Conservation (phyloP, 23 tunicate species). For the Phallusia fumigata region DNA sequence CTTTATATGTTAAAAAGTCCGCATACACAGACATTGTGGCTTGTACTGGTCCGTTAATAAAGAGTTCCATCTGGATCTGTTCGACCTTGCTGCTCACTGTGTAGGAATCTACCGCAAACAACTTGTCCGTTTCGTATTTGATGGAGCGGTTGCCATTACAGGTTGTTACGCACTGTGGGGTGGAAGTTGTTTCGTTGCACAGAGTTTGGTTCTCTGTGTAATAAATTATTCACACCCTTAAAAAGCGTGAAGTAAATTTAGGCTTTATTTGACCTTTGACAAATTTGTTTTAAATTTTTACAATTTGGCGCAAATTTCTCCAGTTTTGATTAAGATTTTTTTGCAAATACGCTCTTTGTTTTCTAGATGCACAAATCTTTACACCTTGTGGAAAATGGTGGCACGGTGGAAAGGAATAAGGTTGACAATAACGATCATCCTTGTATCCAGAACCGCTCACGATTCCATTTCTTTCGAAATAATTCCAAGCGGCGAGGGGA, state of each 20-base stretch:
- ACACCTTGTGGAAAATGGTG: conserved; percentile 5
- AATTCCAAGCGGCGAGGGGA: conserved; percentile 1
- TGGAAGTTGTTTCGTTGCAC: neutral
- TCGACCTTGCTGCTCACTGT: conserved; percentile 5
- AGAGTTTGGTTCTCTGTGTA: neutral
- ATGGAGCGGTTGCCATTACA: neutral
- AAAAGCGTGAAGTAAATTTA: no score
- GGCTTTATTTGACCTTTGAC: no score
- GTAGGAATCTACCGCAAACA: neutral
- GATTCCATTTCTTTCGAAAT: neutral
- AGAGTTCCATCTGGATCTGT: conserved; percentile 1
- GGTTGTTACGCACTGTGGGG: neutral
- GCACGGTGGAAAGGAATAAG: neutral
- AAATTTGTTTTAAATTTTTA: no score
- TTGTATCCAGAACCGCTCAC: neutral
- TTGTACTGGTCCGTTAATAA: neutral
- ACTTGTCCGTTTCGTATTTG: neutral
- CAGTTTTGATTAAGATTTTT: no score
- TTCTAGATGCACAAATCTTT: neutral
- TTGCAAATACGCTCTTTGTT: neutral
- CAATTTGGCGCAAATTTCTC: no score
- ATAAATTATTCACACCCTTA: no score
- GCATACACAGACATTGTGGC: conserved; percentile 1
- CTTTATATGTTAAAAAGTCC: neutral
- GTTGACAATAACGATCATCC: neutral